Conservation (phyloP, 2,888 invertebrate species). For the Athetis lepigone region DNA sequence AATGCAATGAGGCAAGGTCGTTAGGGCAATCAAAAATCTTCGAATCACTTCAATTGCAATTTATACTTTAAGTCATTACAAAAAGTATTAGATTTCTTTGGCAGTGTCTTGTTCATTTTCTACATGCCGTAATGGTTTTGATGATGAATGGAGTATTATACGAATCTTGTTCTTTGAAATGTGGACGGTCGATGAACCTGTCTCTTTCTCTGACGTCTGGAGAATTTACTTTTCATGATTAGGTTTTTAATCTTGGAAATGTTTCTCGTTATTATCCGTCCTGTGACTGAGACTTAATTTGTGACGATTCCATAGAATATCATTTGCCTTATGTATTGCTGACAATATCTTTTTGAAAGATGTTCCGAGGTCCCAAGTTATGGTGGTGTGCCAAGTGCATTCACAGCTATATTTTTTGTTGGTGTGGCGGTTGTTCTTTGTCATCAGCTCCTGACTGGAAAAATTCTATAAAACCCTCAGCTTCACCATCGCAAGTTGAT, state of each 20-base stretch:
- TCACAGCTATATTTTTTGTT: background rate
- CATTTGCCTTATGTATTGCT: background rate
- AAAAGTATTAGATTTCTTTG: conserved; percentile 59
- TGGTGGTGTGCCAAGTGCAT: background rate
- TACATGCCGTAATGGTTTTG: conserved; percentile 60
- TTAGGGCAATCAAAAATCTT: conserved; percentile 67
- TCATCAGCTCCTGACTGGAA: background rate
- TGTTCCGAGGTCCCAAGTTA: background rate
- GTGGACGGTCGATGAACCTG: conserved; percentile 38
- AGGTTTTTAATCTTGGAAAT: conserved; percentile 44
- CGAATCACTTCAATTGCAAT: conserved; percentile 49
- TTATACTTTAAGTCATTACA: conserved; percentile 57
- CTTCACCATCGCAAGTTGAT: background rate
- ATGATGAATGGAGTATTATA: conserved; percentile 67
- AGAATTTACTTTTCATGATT: conserved; percentile 34
- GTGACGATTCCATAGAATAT: conserved; percentile 20
- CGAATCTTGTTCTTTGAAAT: conserved; percentile 60
- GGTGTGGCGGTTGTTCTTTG: too few relatives aligned
- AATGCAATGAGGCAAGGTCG: conserved; percentile 72
- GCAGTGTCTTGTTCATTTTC: conserved; percentile 59
- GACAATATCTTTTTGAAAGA: background rate
- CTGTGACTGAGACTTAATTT: conserved; percentile 23
- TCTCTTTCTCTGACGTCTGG: conserved; percentile 37
- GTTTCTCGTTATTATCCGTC: conserved; percentile 23
- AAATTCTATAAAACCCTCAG: background rate